Conservation (phyloP, 2,888 invertebrate species). For the Limenitis camilla region DNA sequence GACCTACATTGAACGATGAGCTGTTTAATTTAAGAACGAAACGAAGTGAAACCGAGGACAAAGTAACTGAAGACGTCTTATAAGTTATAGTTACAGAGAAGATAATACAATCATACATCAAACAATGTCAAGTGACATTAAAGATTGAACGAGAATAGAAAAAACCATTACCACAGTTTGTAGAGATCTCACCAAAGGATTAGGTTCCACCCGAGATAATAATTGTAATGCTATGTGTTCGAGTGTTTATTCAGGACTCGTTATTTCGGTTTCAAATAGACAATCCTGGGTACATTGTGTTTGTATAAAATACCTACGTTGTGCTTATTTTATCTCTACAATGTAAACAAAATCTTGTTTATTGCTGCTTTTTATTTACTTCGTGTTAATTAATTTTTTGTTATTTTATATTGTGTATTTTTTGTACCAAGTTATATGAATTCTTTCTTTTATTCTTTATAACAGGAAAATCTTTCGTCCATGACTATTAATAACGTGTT, state of each 20-base stretch:
- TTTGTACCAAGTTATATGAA: no score
- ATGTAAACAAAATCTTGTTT: conserved; percentile 22
- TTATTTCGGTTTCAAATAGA: conserved; percentile 29
- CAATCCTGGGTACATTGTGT: conserved; percentile 29
- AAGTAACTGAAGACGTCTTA: no score
- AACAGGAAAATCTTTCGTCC: no score
- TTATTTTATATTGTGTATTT: background rate
- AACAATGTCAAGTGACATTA: background rate
- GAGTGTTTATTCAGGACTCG: conserved; percentile 34
- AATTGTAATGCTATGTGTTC: conserved; percentile 29
- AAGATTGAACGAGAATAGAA: no score
- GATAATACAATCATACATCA: background rate
- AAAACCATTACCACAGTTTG: conserved; percentile 7
- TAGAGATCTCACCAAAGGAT: conserved; percentile 25
- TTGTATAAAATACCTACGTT: conserved; percentile 28
- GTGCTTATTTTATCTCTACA: conserved; percentile 22
- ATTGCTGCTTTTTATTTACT: conserved; percentile 19
- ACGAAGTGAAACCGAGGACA: no score
- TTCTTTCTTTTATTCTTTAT: no score
- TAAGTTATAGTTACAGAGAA: no score
- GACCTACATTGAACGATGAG: no score
- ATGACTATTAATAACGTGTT: no score
- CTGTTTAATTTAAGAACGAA: no score
- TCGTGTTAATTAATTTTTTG: conserved; percentile 10
- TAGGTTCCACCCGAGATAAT: conserved; percentile 29